phyloP scores from a whole-genome alignment of 1,140 invertebrate species.

The Lanistes nyassanus region DNA sequence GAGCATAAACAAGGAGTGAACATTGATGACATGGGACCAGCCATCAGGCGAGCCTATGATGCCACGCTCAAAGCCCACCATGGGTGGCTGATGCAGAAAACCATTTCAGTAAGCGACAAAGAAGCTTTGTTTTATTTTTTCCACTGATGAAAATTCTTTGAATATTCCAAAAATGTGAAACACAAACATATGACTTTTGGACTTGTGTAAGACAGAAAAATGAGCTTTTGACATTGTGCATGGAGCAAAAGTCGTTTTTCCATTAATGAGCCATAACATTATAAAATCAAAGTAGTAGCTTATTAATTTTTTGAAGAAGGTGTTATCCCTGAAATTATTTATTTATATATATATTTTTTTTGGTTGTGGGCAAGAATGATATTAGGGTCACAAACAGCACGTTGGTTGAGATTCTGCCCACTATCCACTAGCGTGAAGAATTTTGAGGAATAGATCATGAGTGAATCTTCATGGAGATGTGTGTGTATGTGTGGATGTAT shows the following conservation, averaged over 20 bases:
- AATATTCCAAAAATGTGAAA: no score
- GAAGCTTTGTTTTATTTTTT: no score
- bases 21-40: conserved; percentile 16
- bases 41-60: conserved; percentile 22
- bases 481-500: conserved; percentile 2
- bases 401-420: no score
- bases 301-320: neutral
- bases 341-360: neutral
- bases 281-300: no score
- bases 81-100: conserved; percentile 5
- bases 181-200: no score
- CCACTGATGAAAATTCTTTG: no score
- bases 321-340: neutral
- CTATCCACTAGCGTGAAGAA: neutral
- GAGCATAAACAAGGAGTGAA: neutral
- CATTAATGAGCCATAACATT: no score
- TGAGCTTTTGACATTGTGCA: no score
- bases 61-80: conserved; percentile 14
- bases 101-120: no score
- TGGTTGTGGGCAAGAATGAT: neutral
- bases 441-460: neutral
- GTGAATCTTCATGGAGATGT: neutral
- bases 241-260: no score
- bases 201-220: no score
- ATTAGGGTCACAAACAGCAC: no score